These are phyloP conservation scores for Perca fluviatilis DNA, from an alignment of 2,113 vertebrate species.

Conservation along the genomic window DNA sequence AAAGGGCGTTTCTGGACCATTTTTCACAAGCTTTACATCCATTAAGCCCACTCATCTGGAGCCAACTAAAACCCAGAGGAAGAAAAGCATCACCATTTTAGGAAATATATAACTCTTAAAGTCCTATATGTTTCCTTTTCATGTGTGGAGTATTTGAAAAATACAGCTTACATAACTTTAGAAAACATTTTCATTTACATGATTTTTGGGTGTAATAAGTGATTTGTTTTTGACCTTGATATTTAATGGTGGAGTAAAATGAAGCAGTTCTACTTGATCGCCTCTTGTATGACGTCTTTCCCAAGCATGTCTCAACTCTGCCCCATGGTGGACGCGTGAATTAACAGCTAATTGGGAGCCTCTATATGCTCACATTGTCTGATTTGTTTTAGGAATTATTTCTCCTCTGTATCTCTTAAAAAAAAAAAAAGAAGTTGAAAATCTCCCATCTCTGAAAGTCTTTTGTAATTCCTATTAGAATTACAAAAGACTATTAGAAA, in stretches of 20 bases:
- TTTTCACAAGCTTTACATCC: conserved; percentile 47
- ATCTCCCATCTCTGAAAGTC: not conserved
- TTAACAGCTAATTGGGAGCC: not conserved
- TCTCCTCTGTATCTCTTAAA: not conserved
- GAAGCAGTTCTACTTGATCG: not conserved
- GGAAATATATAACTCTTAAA: not conserved
- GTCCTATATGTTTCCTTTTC: not conserved
- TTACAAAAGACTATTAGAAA: too few species aligned
- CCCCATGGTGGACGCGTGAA: conserved; percentile 62
- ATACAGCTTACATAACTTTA: not conserved
- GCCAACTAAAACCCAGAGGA: conserved; percentile 25
- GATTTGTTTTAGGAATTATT: not conserved
- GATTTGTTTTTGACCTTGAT: not conserved
- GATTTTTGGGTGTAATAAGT: not conserved
- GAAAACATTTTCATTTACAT: not conserved
- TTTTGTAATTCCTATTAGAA: not conserved
- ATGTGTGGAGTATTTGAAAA: not conserved
- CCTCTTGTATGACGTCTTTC: not conserved
- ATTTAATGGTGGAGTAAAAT: conserved; percentile 7
- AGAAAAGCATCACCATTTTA: conserved; percentile 31
- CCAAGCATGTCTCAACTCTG: conserved; percentile 63
- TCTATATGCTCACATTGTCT: not conserved
- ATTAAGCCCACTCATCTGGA: conserved; percentile 45
- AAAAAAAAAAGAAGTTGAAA: not conserved
- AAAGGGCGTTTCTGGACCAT: conserved; percentile 38